A percentile compares a stretch with the other conserved stretches of the same genome.
Evolutionary conservation across 2,797 vertebrate genomes (phyloP).

Genomic region (Macropodus opercularis): DNA sequence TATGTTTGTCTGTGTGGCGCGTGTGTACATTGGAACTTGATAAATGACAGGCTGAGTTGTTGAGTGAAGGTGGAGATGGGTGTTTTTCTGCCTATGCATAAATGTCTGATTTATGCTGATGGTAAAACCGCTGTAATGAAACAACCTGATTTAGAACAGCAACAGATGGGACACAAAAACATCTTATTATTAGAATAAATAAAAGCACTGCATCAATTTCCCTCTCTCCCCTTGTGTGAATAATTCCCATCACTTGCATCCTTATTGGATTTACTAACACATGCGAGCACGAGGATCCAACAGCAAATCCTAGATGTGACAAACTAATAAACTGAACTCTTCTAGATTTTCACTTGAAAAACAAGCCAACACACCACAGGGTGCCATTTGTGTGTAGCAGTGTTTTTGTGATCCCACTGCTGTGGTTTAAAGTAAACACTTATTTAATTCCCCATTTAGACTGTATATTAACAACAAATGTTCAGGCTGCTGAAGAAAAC

Average conservation of each 20-base stretch:
- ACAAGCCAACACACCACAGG: slow-evolving; percentile 57
- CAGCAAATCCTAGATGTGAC: slow-evolving; percentile 54
- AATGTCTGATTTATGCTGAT: slow-evolving; percentile 15
- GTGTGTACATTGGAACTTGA: slow-evolving; percentile 65
- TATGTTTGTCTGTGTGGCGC: slow-evolving; percentile 66
- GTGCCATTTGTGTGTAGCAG: slow-evolving; percentile 46
- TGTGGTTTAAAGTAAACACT: slow-evolving; percentile 54
- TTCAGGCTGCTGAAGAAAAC: slow-evolving; percentile 61
- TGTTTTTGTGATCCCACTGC: slow-evolving; percentile 61
- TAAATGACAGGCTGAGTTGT: slow-evolving; percentile 58
- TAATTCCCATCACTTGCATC: slow-evolving; percentile 39
- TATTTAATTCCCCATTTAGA: slow-evolving; percentile 45
- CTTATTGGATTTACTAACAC: slow-evolving; percentile 12
- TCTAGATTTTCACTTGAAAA: slow-evolving; percentile 47
- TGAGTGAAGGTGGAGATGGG: slow-evolving; percentile 36
- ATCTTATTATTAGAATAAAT: no score
- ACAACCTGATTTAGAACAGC: not conserved
- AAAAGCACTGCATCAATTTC: slow-evolving; percentile 11
- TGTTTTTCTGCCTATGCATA: slow-evolving; percentile 21
- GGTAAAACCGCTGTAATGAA: not conserved
- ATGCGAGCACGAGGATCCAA: slow-evolving; percentile 43
- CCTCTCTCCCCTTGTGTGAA: slow-evolving; percentile 12
- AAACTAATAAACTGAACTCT: slow-evolving; percentile 46
- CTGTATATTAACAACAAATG: slow-evolving; percentile 51
- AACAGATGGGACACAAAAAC: not conserved